Conservation (phyloP, 1,140 invertebrate species). For the Neuroterus valhalla region DNA sequence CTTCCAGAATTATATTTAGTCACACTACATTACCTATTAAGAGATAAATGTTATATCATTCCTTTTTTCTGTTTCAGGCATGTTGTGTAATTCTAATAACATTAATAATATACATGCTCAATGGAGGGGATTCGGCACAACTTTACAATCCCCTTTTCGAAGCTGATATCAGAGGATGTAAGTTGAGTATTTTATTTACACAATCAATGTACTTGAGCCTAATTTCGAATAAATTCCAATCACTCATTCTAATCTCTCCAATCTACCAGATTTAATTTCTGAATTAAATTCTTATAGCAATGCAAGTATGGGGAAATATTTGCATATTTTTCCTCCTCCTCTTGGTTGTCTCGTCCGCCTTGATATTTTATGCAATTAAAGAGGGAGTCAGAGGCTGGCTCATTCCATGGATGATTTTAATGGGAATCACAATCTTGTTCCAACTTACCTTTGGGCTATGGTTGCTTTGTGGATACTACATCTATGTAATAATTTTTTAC, state of each 20-base stretch:
- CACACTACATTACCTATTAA: too few species aligned
- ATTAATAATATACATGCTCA: constrained; percentile 83
- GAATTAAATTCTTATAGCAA: constrained; percentile 77
- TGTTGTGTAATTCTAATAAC: constrained; percentile 85
- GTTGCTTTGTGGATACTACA: constrained; percentile 90
- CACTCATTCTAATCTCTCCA: too few species aligned
- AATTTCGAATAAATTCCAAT: too few species aligned
- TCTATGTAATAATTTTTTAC: constrained; percentile 83
- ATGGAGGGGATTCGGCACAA: constrained; percentile 89
- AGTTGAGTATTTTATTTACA: constrained; percentile 68
- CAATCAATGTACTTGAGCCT: too few species aligned
- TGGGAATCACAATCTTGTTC: constrained; percentile 83
- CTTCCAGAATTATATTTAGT: too few species aligned
- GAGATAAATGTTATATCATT: not conserved
- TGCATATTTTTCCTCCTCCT: constrained; percentile 84
- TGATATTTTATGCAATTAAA: constrained; percentile 78
- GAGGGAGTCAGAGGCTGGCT: constrained; percentile 84
- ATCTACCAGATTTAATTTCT: not conserved
- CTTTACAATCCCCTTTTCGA: constrained; percentile 92
- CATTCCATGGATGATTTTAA: constrained; percentile 85
- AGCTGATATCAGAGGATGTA: constrained; percentile 86
- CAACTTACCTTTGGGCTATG: constrained; percentile 88
- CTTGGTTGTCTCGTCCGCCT: constrained; percentile 79
- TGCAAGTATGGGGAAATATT: constrained; percentile 83
- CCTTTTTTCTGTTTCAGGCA: constrained; percentile 74